Evolutionary conservation across 2,113 vertebrate species (phyloP).

Genomic region (Sylvilagus bachmani): DNA sequence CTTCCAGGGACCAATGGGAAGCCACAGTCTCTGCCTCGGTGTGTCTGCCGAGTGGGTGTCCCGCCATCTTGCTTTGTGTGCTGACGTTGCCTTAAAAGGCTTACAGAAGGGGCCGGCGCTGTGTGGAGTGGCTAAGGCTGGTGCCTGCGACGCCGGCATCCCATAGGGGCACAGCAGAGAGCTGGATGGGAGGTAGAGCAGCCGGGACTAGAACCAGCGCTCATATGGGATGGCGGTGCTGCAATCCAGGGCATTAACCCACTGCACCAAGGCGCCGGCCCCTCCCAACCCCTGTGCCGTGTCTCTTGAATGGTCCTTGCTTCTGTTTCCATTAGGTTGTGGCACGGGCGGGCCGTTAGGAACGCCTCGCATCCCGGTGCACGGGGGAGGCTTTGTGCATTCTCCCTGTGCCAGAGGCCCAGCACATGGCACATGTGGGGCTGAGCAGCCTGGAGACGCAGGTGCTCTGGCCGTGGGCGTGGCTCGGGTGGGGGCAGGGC

Average conservation of each 20-base stretch:
- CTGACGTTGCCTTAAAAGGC: conserved; percentile 35
- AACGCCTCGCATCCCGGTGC: not conserved
- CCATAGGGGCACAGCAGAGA: too few relatives aligned
- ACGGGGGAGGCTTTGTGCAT: not conserved
- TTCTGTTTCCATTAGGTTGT: conserved; percentile 13
- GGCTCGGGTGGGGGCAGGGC: not conserved
- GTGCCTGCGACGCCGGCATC: too few relatives aligned
- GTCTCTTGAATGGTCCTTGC: conserved; percentile 1
- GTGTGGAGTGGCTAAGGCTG: too few relatives aligned
- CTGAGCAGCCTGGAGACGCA: not conserved
- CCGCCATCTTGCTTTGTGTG: not conserved
- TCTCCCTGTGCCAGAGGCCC: not conserved
- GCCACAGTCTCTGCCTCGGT: not conserved
- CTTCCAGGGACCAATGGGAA: not conserved
- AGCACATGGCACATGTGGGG: not conserved
- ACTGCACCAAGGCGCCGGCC: too few relatives aligned
- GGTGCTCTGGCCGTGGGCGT: not conserved
- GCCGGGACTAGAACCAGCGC: too few relatives aligned
- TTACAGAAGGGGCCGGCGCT: not conserved
- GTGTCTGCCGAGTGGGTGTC: not conserved
- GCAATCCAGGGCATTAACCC: too few relatives aligned
- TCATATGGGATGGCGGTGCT: too few relatives aligned
- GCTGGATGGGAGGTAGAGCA: too few relatives aligned
- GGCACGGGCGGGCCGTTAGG: not conserved
- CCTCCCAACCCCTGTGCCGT: not conserved